These are phyloP conservation scores for Menidia menidia DNA, from an alignment of 2,797 vertebrate species.

Conservation along the genomic window DNA sequence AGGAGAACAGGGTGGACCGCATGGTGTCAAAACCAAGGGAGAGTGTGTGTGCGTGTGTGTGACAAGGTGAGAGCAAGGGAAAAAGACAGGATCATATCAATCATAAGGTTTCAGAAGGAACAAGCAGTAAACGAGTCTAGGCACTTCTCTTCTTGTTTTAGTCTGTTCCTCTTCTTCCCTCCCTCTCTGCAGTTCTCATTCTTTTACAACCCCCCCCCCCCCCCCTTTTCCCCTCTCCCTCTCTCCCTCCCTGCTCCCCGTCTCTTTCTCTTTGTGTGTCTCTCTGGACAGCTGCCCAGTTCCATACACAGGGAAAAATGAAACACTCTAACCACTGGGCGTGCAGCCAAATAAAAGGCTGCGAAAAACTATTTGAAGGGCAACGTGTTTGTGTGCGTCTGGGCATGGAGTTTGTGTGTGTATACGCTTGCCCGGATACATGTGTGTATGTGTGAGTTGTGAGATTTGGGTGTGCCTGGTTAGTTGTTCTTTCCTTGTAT, in stretches of 20 bases:
- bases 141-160: constrained; percentile 75
- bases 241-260: constrained; percentile 41
- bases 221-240: constrained; percentile 11
- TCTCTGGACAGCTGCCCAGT: constrained; percentile 98
- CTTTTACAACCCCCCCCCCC: constrained; percentile 60
- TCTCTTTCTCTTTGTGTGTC: constrained; percentile 78
- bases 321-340: constrained; percentile 86
- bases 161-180: constrained; percentile 63
- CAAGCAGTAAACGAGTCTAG: constrained; percentile 74
- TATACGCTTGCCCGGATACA: constrained; percentile 57
- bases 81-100: constrained; percentile 81
- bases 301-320: constrained; percentile 89
- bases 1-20: constrained; percentile 63
- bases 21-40: constrained; percentile 79
- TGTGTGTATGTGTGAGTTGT: constrained; percentile 59
- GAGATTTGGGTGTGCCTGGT: constrained; percentile 77
- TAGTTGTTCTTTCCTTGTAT: constrained; percentile 75
- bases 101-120: constrained; percentile 83
- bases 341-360: constrained; percentile 84
- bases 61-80: constrained; percentile 48
- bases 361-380: constrained; percentile 85
- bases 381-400: constrained; percentile 71
- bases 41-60: constrained; percentile 27
- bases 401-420: constrained; percentile 45
- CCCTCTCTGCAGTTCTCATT: constrained; percentile 62